Evolutionary conservation across 1,140 invertebrate genomes (phyloP), one percentile per base, ranked within the genome.

Genomic region (Lepidurus packardi): DNA sequence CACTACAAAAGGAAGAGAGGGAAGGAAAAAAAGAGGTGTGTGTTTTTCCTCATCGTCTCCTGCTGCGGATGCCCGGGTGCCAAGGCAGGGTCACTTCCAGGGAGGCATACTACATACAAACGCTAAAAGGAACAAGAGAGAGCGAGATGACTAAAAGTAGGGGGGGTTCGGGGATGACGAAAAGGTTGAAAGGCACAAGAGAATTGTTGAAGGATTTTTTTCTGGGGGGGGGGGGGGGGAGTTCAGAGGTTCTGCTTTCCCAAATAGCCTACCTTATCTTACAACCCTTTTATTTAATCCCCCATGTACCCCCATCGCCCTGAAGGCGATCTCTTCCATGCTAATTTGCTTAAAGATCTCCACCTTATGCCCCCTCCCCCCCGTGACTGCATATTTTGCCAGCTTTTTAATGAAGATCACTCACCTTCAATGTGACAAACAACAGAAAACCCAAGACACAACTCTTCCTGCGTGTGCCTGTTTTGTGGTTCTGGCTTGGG

Each of bases 361-460:
- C 53, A 0, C 13, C 21, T 16, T 21, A n/a, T 21, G 53, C 21
- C 9, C 1, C 9, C 21, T 0, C 21, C 53, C 21, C 53, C 6
- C 53, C 16, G 53, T 4, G 53, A 65, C 53, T 65, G n/a, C 53
- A 65, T 65, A 65, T 5, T 16, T 65, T 65, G 8, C 53, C 53
- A 65, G 53, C 53, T 65, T 65, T 65, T 65, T 65, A 65, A 65
- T 65, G 53, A 65, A 65, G 53, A 65, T 65, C 53, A 65, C 53
- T 65, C 53, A 65, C 16, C 16, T n/a, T 9, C 53, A 65, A 16
- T 65, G 9, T 1, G 53, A 65, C 53, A n/a, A 65, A 65, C 53
- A 65, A 65, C 53, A 7, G 21, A 21, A 21, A 65, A 16, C 6
- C 53, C 13, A 21, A 9, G 6, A 65, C 16, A n/a, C 5, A 65